Evolutionary conservation across 2,888 invertebrate species (phyloP).

Genomic region (Agrochola lota): DNA sequence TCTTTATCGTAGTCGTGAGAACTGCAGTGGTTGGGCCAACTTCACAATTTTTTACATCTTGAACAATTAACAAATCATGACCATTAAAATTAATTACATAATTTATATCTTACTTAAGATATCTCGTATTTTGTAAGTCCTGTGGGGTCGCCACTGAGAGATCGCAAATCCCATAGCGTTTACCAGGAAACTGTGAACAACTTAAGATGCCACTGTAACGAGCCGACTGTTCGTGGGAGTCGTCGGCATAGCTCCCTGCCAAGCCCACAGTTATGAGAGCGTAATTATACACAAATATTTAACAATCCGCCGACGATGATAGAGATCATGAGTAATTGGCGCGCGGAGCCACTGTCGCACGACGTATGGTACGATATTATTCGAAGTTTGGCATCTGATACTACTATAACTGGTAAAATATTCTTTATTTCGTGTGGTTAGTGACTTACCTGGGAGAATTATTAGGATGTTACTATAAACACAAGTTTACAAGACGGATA

Average conservation of each 20-base stretch:
- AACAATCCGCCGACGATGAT: conserved; percentile 41
- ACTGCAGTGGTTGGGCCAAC: background rate
- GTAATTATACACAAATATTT: conserved; percentile 65
- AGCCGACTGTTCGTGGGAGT: conserved; percentile 41
- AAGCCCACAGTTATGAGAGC: conserved; percentile 21
- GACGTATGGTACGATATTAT: background rate
- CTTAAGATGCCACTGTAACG: conserved; percentile 49
- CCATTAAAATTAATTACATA: conserved; percentile 34
- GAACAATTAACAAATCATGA: conserved; percentile 1
- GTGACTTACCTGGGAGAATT: background rate
- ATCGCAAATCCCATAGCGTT: background rate
- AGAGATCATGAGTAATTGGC: conserved; percentile 46
- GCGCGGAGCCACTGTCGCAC: background rate
- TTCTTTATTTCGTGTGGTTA: no score
- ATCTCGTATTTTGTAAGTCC: conserved; percentile 1
- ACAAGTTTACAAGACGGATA: background rate
- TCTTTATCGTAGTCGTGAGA: conserved; percentile 28
- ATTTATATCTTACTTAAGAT: conserved; percentile 34
- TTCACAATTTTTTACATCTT: background rate
- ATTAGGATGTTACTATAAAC: background rate
- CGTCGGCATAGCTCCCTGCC: conserved; percentile 28
- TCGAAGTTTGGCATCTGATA: background rate
- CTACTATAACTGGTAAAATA: no score
- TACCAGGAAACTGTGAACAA: conserved; percentile 50
- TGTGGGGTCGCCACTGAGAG: conserved; percentile 8